Conservation (phyloP, 1,140 invertebrate genomes). For the Drosophila setifemur region DNA sequence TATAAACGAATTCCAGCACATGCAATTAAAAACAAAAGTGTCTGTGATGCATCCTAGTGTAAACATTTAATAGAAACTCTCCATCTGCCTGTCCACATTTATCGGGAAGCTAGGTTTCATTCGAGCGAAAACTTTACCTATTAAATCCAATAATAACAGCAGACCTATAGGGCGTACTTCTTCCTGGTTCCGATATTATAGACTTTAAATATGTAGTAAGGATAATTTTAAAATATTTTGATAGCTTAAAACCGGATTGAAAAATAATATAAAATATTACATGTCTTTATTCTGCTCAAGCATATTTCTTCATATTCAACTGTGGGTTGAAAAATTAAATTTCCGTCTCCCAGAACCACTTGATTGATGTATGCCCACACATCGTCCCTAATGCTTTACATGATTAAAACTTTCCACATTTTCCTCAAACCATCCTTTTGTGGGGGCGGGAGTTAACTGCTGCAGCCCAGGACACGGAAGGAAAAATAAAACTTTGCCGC, state of each 20-base stretch:
- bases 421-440: background rate
- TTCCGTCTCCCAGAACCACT: background rate
- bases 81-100: constrained; percentile 25
- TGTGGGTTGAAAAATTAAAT: too few relatives aligned
- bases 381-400: constrained; percentile 36
- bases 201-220: too few relatives aligned
- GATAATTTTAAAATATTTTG: too few relatives aligned
- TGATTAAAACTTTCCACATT: constrained; percentile 69
- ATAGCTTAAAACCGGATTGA: too few relatives aligned
- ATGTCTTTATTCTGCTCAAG: too few relatives aligned
- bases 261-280: too few relatives aligned
- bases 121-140: background rate
- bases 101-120: constrained; percentile 5
- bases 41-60: too few relatives aligned
- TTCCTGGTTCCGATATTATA: too few relatives aligned
- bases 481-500: constrained; percentile 32
- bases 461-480: constrained; percentile 7
- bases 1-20: constrained; percentile 28
- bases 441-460: constrained; percentile 46
- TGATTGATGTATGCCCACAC: constrained; percentile 17
- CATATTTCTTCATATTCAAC: too few relatives aligned
- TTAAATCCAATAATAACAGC: too few relatives aligned
- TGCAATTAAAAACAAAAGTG: constrained; percentile 20
- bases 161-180: too few relatives aligned
- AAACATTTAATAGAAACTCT: constrained; percentile 1